Evolutionary conservation across 2,888 invertebrate species (phyloP), one percentile per base, ranked within the genome.

Genomic region (Scaptomyza flava): DNA sequence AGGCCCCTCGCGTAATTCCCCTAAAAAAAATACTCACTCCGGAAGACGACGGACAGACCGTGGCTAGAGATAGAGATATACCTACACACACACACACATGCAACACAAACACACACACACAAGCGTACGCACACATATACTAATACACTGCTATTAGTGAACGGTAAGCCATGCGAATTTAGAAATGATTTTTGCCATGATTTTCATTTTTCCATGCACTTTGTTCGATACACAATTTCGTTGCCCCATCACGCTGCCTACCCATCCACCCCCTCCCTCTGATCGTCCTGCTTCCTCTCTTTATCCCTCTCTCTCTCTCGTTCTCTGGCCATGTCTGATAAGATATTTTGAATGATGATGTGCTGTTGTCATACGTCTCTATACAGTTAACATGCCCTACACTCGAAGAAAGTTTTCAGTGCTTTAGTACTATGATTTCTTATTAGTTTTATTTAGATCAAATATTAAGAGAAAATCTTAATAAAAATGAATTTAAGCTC

Each of bases 261-360:
- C 30, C 11, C n/a, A 33, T 9, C 20, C 12, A 8, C 7, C 27
- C 11, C 51, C 38, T 17, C 47, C 12, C 12, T n/a, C 20, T 54
- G 54, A 47, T 54, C 9, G 27, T 51, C 51, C 51, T 23, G 8
- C 34, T 20, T 50, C 33, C 6, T 45, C 56, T 17, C 33, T 5
- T n/a, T n/a, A 30, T 17, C 17, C 17, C n/a, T 38, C 34, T 27
- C 38, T 3, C 23, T 5, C 50, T 41, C 53, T 42, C 53, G 27
- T 58, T 33, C 59, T 64, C 33, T 6, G 20, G 23, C 17, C 9
- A 36, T 34, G 42, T 57, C 67, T 78, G 88, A 89, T 89, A 88
- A 88, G 88, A 83, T 86, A 89, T 80, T 87, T 89, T 89, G 89
- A 89, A 89, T 88, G 90, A 88, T 88, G 88, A 89, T 89, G 89